A percentile compares a stretch with the other conserved stretches of the same genome.
Evolutionary conservation across 2,797 vertebrate genomes (phyloP).

Genomic region (Sternotherus odoratus): DNA sequence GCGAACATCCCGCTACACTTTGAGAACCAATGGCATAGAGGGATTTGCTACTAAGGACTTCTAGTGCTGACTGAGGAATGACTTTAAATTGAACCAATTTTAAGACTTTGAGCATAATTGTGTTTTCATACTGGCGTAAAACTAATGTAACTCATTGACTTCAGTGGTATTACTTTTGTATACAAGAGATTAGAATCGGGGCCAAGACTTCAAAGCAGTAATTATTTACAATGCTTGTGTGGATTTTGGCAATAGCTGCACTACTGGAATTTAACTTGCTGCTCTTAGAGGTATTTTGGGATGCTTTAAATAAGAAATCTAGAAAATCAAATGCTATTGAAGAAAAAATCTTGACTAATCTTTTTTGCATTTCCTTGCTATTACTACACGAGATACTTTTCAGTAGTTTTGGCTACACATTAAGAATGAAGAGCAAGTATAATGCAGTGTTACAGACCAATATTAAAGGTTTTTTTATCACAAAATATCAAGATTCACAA

Average conservation of each 20-base stretch:
- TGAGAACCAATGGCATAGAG: background rate
- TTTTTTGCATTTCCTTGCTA: no score
- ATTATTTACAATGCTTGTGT: background rate
- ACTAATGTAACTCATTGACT: background rate
- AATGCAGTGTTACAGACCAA: background rate
- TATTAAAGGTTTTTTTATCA: fast-evolving
- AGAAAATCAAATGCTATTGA: background rate
- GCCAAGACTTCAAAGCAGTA: background rate
- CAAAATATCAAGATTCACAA: background rate
- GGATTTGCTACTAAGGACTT: background rate
- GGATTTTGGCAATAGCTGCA: background rate
- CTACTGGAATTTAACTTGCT: background rate
- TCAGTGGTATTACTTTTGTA: background rate
- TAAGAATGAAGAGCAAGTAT: background rate
- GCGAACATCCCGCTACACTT: no score
- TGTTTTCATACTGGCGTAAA: background rate
- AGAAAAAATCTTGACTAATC: no score
- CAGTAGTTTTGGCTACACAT: background rate
- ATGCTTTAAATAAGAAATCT: conserved; percentile 15
- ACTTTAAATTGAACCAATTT: background rate
- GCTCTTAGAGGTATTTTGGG: conserved; percentile 1
- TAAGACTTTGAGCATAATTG: background rate
- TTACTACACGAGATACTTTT: no score
- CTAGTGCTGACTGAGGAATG: background rate
- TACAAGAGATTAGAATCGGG: background rate